These are phyloP conservation scores for Drosophila orena DNA, from an alignment of 1,140 invertebrate genomes.

Conservation along the genomic window DNA sequence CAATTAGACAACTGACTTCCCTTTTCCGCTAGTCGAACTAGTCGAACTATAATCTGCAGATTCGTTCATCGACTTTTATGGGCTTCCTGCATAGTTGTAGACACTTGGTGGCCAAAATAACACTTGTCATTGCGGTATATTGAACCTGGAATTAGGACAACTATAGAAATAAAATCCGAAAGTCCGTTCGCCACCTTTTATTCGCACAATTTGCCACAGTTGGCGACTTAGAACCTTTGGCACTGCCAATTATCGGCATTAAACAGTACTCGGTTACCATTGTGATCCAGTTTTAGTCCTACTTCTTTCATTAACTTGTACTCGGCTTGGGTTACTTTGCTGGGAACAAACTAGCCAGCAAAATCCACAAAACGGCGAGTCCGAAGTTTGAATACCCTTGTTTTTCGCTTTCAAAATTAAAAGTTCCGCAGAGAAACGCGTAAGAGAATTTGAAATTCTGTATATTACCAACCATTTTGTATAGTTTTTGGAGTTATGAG, in stretches of 20 bases:
- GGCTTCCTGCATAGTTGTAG: not conserved
- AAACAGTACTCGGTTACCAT: constrained; percentile 62
- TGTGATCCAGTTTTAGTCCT: constrained; percentile 60
- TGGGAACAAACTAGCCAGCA: constrained; percentile 45
- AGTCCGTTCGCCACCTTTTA: not conserved
- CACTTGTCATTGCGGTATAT: constrained; percentile 18
- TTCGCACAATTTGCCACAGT: constrained; percentile 42
- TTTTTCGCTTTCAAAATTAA: too few relatives aligned
- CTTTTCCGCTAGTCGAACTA: not conserved
- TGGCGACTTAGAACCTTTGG: constrained; percentile 44
- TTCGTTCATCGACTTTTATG: not conserved
- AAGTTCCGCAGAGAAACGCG: too few relatives aligned
- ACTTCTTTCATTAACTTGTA: constrained; percentile 41
- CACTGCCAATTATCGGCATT: constrained; percentile 68
- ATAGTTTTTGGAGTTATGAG: too few relatives aligned
- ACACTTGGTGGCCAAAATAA: not conserved
- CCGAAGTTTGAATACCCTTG: not conserved
- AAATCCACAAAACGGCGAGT: constrained; percentile 9
- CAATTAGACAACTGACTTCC: not conserved
- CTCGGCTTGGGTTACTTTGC: constrained; percentile 20
- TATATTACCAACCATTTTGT: too few relatives aligned
- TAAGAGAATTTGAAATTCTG: too few relatives aligned
- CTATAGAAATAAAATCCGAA: constrained; percentile 38
- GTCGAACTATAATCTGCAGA: too few relatives aligned
- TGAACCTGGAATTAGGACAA: constrained; percentile 40